Evolutionary conservation across 2,888 invertebrate species (phyloP).

Genomic region (Drosophila fulvimacula): DNA sequence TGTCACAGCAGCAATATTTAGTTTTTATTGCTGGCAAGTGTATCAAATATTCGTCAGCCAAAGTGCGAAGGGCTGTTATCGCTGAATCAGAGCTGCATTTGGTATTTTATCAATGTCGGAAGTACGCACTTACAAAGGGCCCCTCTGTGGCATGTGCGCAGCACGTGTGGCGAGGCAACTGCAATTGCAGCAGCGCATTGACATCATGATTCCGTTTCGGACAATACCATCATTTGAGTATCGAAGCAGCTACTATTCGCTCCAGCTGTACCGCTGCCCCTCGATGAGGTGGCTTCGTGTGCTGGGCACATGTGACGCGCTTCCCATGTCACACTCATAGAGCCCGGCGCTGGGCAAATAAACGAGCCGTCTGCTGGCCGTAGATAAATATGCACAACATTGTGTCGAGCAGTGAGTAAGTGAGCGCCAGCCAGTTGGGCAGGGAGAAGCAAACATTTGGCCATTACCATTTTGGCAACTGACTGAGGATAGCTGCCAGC

Average conservation of each 20-base stretch:
- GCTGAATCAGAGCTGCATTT: constrained; percentile 41
- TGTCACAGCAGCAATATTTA: background rate
- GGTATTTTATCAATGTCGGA: constrained; percentile 46
- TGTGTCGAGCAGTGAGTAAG: constrained; percentile 31
- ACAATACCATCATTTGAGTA: constrained; percentile 33
- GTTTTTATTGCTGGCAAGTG: background rate
- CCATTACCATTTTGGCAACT: constrained; percentile 49
- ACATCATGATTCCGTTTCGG: constrained; percentile 18
- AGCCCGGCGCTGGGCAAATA: constrained; percentile 46
- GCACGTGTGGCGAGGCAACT: constrained; percentile 38
- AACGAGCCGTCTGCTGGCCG: constrained; percentile 35
- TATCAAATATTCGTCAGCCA: constrained; percentile 2
- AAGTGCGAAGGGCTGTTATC: constrained; percentile 34
- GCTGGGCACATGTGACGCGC: constrained; percentile 53
- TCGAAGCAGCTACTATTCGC: background rate
- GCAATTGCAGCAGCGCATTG: constrained; percentile 16
- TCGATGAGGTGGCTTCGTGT: constrained; percentile 4
- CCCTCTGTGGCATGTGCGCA: constrained; percentile 36
- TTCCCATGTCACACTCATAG: constrained; percentile 62
- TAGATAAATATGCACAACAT: constrained; percentile 59
- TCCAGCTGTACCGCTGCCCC: background rate
- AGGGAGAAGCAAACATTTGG: constrained; percentile 21
- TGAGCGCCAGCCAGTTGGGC: constrained; percentile 27
- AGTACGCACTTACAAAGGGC: constrained; percentile 29
- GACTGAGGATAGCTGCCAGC: constrained; percentile 9